Evolutionary conservation across 2,113 vertebrate species (phyloP), one percentile per base, ranked within the genome.

Genomic region (Pseudolaguvia tuberculata): DNA sequence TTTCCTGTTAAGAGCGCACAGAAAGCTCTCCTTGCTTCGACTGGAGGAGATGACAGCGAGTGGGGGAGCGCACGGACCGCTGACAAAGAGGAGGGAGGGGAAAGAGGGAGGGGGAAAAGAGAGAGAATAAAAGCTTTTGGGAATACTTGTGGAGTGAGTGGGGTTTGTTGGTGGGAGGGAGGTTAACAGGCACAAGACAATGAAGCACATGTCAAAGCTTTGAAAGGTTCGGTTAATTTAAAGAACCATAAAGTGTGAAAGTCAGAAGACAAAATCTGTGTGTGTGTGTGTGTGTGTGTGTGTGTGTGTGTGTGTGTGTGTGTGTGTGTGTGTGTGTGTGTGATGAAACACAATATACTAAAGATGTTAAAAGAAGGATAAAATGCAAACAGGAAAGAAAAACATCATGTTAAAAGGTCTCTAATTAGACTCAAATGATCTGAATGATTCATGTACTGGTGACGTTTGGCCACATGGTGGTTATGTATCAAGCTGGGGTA

Each of bases 141-240:
- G 86, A 89, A 85, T 81, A 81, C 80, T 88, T 74, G 84, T 8
- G 39, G 39, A 42, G 39, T 42, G 84, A 78, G 80, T 81, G 85
- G 83, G 82, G 74, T 79, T 53, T 63, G 85, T 85, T 78, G 78
- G 45, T 62, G 31, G 53, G 27, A 57, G 47, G 65, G 73, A 57
- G 51, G 75, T 79, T 79, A 85, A 85, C 85, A 84, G 78, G 81
- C 77, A 61, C 52, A 78, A 85, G 82, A 89, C 88, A 90, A 90
- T 89, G 88, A 87, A 87, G 80, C 78, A 86, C 85, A 86, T 87
- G 86, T 89, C 88, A 86, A 84, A 78, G 76, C 84, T 78, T 80
- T 85, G 79, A 79, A 82, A 74, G 85, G 86, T 59, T 58, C 70
- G 61, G 51, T 5, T 77, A 81, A 82, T 83, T 87, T 88, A 85